Conservation (phyloP, 2,113 vertebrate genomes). For the Phrynosoma blainvillii region DNA sequence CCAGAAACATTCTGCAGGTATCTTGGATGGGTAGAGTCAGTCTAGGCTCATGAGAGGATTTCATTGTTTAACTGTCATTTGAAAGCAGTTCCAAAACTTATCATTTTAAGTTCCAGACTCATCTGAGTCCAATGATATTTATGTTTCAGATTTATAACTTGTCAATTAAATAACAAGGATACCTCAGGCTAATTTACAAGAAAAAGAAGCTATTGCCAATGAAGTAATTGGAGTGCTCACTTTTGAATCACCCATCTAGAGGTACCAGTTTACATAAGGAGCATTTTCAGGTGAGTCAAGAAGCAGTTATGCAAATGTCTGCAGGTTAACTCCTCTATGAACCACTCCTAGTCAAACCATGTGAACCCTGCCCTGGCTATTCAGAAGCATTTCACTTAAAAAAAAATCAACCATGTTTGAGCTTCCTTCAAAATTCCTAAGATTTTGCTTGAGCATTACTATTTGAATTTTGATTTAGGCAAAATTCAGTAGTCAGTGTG, state of each 20-base stretch:
- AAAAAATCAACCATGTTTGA: background rate
- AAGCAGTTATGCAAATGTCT: background rate
- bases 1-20: no score
- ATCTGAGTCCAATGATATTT: background rate
- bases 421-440: background rate
- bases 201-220: background rate
- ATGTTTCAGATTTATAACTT: background rate
- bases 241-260: background rate
- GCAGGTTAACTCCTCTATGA: background rate
- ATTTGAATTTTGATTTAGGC: background rate
- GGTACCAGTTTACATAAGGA: background rate
- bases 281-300: background rate
- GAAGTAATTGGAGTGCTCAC: background rate
- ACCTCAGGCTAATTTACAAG: background rate
- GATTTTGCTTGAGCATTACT: background rate
- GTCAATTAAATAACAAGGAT: background rate
- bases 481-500: background rate
- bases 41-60: background rate
- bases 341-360: background rate
- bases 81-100: background rate
- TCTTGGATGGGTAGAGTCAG: no score
- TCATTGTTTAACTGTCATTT: background rate
- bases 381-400: background rate
- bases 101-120: background rate
- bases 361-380: background rate